Percentiles rank a stretch among this genome's conserved stretches.
These are phyloP conservation scores for Eudasyphora cyanicolor DNA, from an alignment of 2,888 invertebrate species.

Conservation along the genomic window DNA sequence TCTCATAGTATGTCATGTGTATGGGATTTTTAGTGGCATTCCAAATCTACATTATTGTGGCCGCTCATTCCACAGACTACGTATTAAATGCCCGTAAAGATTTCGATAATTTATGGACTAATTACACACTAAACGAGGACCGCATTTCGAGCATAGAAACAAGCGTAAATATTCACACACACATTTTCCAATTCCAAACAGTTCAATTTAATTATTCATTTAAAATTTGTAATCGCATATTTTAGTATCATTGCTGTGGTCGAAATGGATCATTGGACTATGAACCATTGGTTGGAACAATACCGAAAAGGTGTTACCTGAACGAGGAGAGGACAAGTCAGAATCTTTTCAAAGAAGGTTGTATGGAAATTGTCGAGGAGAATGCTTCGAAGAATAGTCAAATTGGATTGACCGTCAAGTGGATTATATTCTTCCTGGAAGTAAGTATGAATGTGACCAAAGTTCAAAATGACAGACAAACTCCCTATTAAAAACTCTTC, in stretches of 20 bases:
- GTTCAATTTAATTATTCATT: not conserved
- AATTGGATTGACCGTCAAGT: conserved; percentile 73
- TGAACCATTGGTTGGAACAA: conserved; percentile 67
- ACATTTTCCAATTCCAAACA: not conserved
- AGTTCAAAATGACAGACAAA: not conserved
- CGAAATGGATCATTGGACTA: conserved; percentile 74
- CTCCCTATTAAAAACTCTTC: too few relatives aligned
- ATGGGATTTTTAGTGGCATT: conserved; percentile 86
- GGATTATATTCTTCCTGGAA: conserved; percentile 73
- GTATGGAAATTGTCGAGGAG: conserved; percentile 70
- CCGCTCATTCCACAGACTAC: conserved; percentile 75
- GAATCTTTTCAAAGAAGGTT: conserved; percentile 69
- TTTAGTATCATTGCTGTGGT: conserved; percentile 76
- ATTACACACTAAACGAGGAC: conserved; percentile 66
- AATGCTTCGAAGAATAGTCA: conserved; percentile 72
- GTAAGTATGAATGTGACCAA: conserved; percentile 65
- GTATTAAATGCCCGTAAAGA: conserved; percentile 71
- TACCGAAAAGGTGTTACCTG: conserved; percentile 72
- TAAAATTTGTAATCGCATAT: conserved; percentile 32
- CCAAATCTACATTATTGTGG: conserved; percentile 81
- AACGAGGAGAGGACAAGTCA: conserved; percentile 63
- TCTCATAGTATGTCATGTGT: conserved; percentile 85
- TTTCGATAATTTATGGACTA: conserved; percentile 71
- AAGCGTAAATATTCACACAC: conserved; percentile 65
- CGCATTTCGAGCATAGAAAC: conserved; percentile 70